Conservation (phyloP, 2,797 vertebrate genomes). For the Paratrypauchen microcephalus region DNA sequence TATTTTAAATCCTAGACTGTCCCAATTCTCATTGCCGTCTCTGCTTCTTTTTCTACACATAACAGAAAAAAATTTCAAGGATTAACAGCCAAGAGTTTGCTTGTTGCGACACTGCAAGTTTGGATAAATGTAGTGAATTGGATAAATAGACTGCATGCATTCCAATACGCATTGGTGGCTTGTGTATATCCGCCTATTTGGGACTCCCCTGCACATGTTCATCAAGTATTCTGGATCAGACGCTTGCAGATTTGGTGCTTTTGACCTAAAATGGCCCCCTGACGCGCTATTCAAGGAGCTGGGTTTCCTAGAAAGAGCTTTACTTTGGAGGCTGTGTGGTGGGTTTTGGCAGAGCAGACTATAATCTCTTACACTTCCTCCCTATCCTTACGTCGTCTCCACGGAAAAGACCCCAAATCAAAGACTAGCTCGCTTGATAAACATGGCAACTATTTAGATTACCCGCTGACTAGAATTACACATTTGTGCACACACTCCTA, state of each 20-base stretch:
- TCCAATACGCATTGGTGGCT: not conserved
- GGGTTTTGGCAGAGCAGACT: slow-evolving; percentile 54
- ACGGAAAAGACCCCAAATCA: slow-evolving; percentile 46
- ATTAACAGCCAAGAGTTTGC: not conserved
- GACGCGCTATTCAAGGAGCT: slow-evolving; percentile 47
- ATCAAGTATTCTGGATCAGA: slow-evolving; percentile 33
- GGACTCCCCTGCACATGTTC: slow-evolving; percentile 1
- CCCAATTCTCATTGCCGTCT: too few relatives aligned
- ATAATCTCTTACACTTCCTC: slow-evolving; percentile 26
- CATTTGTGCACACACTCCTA: not conserved
- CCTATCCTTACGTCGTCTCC: not conserved
- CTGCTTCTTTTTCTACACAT: too few relatives aligned
- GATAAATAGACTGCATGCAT: not conserved
- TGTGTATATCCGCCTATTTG: not conserved
- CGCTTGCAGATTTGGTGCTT: slow-evolving; percentile 22
- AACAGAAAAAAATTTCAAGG: not conserved
- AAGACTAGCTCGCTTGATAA: slow-evolving; percentile 48
- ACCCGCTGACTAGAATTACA: slow-evolving; percentile 7
- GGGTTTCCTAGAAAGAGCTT: slow-evolving; percentile 71
- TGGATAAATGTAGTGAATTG: slow-evolving; percentile 1
- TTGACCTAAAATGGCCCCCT: slow-evolving; percentile 52
- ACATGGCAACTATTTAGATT: slow-evolving; percentile 29
- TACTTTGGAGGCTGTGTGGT: slow-evolving; percentile 39
- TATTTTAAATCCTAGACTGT: too few relatives aligned
- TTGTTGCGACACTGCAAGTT: not conserved